These are phyloP conservation scores for Brachyhypopomus gauderio DNA, from an alignment of 2,113 vertebrate species.

Conservation along the genomic window DNA sequence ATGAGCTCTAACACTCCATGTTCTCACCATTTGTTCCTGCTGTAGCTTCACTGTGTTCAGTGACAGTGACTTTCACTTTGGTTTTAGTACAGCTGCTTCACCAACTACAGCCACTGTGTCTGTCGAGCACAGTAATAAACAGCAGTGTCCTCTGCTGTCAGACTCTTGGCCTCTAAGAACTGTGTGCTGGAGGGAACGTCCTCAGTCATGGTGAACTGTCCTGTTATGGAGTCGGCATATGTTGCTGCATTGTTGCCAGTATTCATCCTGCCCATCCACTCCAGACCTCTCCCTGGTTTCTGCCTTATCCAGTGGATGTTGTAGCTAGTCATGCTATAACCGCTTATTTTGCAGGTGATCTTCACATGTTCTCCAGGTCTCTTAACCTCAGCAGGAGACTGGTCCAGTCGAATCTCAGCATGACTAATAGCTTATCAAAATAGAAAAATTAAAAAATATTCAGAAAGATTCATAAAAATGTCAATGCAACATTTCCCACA, in stretches of 20 bases:
- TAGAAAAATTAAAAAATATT: too few species aligned
- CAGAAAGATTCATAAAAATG: too few species aligned
- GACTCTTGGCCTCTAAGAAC: background rate
- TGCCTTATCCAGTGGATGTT: constrained; percentile 39
- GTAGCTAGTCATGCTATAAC: background rate
- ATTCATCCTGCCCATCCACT: constrained; percentile 42
- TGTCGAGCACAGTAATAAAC: too few species aligned
- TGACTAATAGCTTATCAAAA: too few species aligned
- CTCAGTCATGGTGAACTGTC: constrained; percentile 23
- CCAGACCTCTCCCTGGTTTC: constrained; percentile 42
- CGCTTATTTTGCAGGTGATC: constrained; percentile 37
- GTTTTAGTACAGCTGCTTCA: background rate
- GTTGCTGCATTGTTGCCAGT: background rate
- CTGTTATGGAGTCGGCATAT: constrained; percentile 15
- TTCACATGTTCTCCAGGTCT: constrained; percentile 34
- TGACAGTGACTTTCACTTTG: too few species aligned
- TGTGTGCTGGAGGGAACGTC: constrained; percentile 4
- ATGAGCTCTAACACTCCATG: too few species aligned
- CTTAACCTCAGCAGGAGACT: constrained; percentile 35
- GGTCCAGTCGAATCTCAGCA: background rate
- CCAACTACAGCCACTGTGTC: background rate
- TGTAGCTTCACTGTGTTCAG: background rate
- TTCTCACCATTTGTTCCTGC: too few species aligned
- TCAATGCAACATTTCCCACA: too few species aligned
- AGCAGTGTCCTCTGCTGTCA: too few species aligned